Evolutionary conservation across 2,113 vertebrate species (phyloP), one percentile per base, ranked within the genome.

Genomic region (Terrapene triunguis): DNA sequence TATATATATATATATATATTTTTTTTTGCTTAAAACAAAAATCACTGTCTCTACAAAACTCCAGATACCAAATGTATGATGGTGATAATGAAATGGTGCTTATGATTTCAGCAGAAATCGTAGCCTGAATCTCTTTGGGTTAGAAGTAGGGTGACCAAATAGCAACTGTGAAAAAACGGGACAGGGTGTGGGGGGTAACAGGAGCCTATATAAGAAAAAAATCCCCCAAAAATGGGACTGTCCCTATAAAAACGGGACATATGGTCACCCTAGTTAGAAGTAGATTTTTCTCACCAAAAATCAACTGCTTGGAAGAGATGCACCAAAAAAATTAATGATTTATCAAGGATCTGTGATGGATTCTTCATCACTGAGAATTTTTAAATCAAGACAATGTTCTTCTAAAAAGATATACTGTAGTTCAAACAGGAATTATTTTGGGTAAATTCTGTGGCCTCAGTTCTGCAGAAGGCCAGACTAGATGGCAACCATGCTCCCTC

Each of bases 11-110:
- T 44, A 44, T 44, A 44, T 5, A 44, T 44, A 44, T 44, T 44
- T 6, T 69, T 44, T 29, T 54, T 54, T 89, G 76, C 47, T 89
- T 95, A 14, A 84, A 25, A 32, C 32, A 17, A 27, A 69, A 38
- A 69, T n/a, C 65, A 19, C 16, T 87, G 42, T 44, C 87, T 55
- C 2, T 25, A 55, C 11, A 42, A 44, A 76, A 47, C 72, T 8
- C 0, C 35, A 65, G 51, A 51, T 62, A 48, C 57, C 35, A 62
- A 55, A 24, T 5, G 32, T 3, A 12, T 4, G 3, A n/a, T 59
- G 42, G 3, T 42, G 6, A 8, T 14, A 2, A 1, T 3, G 21
- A 82, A 85, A 32, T 9, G 14, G 44, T 1, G 69, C 53, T n/a
- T 25, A 83, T 47, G 81, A 57, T 42, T 92, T 78, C 10, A 1